Evolutionary conservation across 1,140 invertebrate species (phyloP).

Genomic region (Dendrolimus kikuchii): DNA sequence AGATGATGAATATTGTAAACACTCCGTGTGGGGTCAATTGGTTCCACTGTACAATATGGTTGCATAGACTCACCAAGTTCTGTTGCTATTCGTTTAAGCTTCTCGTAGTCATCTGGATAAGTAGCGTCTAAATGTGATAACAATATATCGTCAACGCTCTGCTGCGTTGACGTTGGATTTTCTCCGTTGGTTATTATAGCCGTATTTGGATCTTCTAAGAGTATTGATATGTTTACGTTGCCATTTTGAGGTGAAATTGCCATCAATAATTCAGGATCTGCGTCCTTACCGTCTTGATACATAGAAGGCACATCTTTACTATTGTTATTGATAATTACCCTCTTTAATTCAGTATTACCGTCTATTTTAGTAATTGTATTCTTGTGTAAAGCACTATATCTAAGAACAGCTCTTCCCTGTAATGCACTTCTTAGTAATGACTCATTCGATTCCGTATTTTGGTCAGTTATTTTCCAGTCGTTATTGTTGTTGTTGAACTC

Average conservation of each 20-base stretch:
- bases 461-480: conserved; percentile 83
- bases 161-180: conserved; percentile 76
- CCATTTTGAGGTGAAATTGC: conserved; percentile 59
- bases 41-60: conserved; percentile 79
- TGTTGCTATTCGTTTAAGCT: conserved; percentile 81
- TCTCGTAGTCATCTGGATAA: conserved; percentile 82
- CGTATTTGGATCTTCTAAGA: conserved; percentile 59
- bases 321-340: conserved; percentile 63
- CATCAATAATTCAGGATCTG: conserved; percentile 57
- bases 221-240: conserved; percentile 65
- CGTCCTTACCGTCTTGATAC: conserved; percentile 53
- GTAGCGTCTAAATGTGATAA: conserved; percentile 79
- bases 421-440: conserved; percentile 85
- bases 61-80: conserved; percentile 81
- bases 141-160: conserved; percentile 81
- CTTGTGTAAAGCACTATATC: conserved; percentile 72
- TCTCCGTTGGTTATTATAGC: conserved; percentile 63
- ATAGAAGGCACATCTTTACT: conserved; percentile 69
- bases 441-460: conserved; percentile 79
- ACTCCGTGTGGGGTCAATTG: conserved; percentile 63
- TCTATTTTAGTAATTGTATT: conserved; percentile 48
- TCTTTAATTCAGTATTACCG: conserved; percentile 50
- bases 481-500: conserved; percentile 84
- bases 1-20: conserved; percentile 71
- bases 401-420: conserved; percentile 79